Evolutionary conservation across 2,113 vertebrate genomes (phyloP), one percentile per base, ranked within the genome.

Genomic region (Malurus elegans): DNA sequence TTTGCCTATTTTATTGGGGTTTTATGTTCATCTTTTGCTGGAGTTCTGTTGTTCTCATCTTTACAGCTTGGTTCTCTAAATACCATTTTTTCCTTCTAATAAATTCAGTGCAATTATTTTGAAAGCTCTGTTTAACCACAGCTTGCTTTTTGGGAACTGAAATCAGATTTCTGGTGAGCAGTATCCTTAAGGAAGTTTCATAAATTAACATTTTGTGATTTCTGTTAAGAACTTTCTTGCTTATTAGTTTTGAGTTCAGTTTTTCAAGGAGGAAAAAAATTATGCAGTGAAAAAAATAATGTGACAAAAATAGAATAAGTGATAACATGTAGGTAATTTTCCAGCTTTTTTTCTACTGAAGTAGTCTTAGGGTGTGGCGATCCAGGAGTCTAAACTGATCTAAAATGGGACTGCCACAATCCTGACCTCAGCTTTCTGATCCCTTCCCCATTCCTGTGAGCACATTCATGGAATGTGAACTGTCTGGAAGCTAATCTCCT

Each of bases 371-470:
- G 92, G 82, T 70, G 90, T 92, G 95, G 93, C 79, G 50, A 34
- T 82, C 12, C 58, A 61, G 66, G 48, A 93, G 81, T 54, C 67
- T 79, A 57, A 96, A 93, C 66, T 61, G 74, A 79, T 94, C 85
- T 93, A 86, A 94, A 88, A 34, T 45, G 79, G 81, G 85, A 86
- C 93, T 86, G 79, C 70, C 50, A 65, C 66, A 90, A 12, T 73
- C 90, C 81, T 90, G 74, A 71, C 58, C 54, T 88, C 47, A 66
- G 50, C n/a, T 93, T 90, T 94, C 50, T 31, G 16, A 88, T 90
- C 74, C 47, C 62, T 90, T 95, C 96, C 62, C 85, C 38, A 31
- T 94, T 95, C 81, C 47, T 92, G n/a, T 75, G 79, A 93, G 70
- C 42, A 38, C 38, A 78, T 64, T 92, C 78, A 75, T 71, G 57